A percentile compares a stretch with the other conserved stretches of the same genome.
These are phyloP conservation scores for Triops cancriformis DNA, from an alignment of 1,140 invertebrate genomes.

Conservation along the genomic window DNA sequence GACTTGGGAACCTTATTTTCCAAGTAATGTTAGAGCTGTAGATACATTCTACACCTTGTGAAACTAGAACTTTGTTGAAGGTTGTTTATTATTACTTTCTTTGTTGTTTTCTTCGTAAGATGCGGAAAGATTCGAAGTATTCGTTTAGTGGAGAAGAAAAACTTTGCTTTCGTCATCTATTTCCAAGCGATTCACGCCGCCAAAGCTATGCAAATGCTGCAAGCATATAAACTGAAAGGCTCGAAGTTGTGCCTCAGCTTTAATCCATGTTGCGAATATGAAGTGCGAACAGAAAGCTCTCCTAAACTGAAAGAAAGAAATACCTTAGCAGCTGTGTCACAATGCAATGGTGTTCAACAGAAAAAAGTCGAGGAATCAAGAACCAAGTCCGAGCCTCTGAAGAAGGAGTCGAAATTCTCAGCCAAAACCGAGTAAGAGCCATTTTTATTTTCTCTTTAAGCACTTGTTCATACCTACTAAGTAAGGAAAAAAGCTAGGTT, in stretches of 20 bases:
- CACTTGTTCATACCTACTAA: no score
- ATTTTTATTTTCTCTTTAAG: no score
- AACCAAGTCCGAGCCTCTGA: not conserved
- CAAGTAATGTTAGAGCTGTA: not conserved
- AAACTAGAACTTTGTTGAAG: no score
- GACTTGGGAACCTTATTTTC: not conserved
- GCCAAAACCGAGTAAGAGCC: not conserved
- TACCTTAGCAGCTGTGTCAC: not conserved
- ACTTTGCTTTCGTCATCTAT: not conserved
- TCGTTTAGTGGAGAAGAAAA: conserved; percentile 2
- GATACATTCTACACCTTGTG: no score
- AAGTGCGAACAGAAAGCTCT: not conserved
- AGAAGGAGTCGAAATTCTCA: not conserved
- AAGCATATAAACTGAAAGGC: not conserved
- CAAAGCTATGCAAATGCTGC: not conserved
- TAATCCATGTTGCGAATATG: not conserved
- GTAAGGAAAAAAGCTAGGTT: no score
- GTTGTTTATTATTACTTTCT: not conserved
- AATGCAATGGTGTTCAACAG: not conserved
- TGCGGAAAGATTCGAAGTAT: not conserved
- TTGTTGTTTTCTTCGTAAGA: not conserved
- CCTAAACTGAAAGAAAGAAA: not conserved
- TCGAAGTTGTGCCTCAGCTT: conserved; percentile 8
- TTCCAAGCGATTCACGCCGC: not conserved
- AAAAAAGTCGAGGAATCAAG: not conserved